These are phyloP conservation scores for Coboldia fuscipes DNA, from an alignment of 1,140 invertebrate genomes.

Conservation along the genomic window DNA sequence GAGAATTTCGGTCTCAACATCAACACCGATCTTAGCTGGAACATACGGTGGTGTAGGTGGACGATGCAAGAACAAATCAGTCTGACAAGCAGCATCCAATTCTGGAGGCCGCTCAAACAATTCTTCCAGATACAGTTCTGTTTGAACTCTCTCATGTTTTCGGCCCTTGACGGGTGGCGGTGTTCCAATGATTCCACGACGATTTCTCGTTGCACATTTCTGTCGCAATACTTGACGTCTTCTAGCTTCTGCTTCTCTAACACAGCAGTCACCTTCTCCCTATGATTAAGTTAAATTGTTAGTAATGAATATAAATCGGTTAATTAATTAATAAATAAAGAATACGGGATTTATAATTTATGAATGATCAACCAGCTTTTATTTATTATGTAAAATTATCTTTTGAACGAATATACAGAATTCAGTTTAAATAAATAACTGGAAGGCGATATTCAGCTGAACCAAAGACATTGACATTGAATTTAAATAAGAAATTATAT, in stretches of 20 bases:
- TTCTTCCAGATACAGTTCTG: conserved; percentile 71
- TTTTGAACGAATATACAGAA: no score
- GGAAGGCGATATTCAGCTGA: no score
- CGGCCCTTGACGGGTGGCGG: conserved; percentile 54
- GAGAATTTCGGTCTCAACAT: conserved; percentile 64
- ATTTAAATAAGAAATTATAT: no score
- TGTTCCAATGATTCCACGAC: conserved; percentile 29
- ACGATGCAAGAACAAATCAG: conserved; percentile 63
- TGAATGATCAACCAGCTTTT: no score
- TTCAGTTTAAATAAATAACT: no score
- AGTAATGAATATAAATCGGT: conserved; percentile 10
- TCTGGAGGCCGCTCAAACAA: conserved; percentile 47
- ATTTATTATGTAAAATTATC: no score
- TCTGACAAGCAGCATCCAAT: conserved; percentile 55
- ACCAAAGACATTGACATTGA: no score
- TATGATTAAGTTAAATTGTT: conserved; percentile 9
- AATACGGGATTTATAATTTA: no score
- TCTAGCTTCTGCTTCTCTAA: conserved; percentile 25
- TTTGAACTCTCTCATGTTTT: conserved; percentile 66
- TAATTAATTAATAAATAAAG: conserved; percentile 8
- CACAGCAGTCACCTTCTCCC: conserved; percentile 16
- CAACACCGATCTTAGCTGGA: conserved; percentile 54
- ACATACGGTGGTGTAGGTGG: conserved; percentile 48
- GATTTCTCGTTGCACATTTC: conserved; percentile 20
- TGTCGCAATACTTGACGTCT: conserved; percentile 25